Base-by-base conservation (phyloP, 2,888 invertebrate genomes). In the Torymus aiolomorphi region DNA sequence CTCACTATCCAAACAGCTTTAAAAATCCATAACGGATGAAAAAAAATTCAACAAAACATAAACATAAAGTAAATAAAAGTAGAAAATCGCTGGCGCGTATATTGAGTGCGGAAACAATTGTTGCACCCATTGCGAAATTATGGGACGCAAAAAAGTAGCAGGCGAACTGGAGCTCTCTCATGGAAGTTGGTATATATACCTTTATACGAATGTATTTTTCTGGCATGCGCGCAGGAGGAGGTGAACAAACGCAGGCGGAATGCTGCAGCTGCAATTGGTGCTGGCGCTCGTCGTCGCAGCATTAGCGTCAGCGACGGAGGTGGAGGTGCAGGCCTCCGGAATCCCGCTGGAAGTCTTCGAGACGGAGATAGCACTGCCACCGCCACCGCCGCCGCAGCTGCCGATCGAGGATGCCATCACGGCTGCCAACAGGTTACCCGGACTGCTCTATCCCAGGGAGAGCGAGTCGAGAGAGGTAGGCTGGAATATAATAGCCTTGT, bases 391-490 rank as follows among this genome's bases (percentile, higher is more conserved):
- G 1, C 42, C 42, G 5, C 31, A 31, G 42, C 42, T 8, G 8
- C 42, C 42, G 8, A 42, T 42, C 1, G 42, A 42, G 42, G 42
- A 42, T 42, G 42, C 42, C 42, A 42, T 8, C 8, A 8, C 42
- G 8, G 42, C 42, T 54, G 51, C 31, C 63, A 20, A 54, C 20
- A 42, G 59, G 4, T 85, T 90, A 56, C 88, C 88, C 0, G 94
- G 93, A 1, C 90, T 95, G 63, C 90, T 97, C 0, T 96, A 94
- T 89, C 96, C 96, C 0, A 92, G 94, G 83, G 95, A 96, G 83
- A 96, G 97, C 11, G 96, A 96, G 89, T 95, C 95, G 0, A 93
- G 98, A 80, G 95, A 97, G 88, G 93, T 96, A 51, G 8, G 42
- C 8, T 42, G 8, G 8, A 20, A 20, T 20, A 20, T 20, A 42